These are phyloP conservation scores for Pimpla rufipes DNA, from an alignment of 2,888 invertebrate genomes.

Conservation along the genomic window DNA sequence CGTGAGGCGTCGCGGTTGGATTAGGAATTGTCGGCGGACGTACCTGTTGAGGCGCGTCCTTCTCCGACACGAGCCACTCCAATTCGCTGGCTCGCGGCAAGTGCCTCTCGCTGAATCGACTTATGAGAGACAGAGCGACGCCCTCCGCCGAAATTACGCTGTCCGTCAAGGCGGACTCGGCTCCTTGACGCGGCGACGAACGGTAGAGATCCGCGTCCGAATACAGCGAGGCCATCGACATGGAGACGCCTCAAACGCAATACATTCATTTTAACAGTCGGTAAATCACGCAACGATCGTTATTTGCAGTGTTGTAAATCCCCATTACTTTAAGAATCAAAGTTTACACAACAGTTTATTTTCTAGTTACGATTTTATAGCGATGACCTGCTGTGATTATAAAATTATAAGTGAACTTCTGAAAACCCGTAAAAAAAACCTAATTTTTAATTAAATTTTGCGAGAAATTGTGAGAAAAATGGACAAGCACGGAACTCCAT, in stretches of 20 bases:
- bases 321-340: no score
- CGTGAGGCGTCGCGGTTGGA: no score
- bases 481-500: no score
- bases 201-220: constrained; percentile 87
- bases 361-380: no score
- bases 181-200: constrained; percentile 82
- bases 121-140: constrained; percentile 91
- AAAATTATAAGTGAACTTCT: no score
- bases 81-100: constrained; percentile 92
- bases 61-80: constrained; percentile 92
- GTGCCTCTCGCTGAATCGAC: constrained; percentile 91
- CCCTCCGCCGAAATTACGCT: constrained; percentile 91
- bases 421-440: no score
- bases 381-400: no score
- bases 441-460: no score
- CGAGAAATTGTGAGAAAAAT: no score
- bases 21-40: not conserved
- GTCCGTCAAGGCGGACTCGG: constrained; percentile 84
- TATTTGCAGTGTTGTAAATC: not conserved
- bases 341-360: no score
- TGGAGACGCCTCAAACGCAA: constrained; percentile 85
- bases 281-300: not conserved
- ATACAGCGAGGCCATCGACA: constrained; percentile 89
- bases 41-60: constrained; percentile 91
- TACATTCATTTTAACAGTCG: not conserved